A percentile compares a stretch with the other conserved stretches of the same genome.
phyloP scores from a whole-genome alignment of 2,888 invertebrate species.

The Tridacna gigas region DNA sequence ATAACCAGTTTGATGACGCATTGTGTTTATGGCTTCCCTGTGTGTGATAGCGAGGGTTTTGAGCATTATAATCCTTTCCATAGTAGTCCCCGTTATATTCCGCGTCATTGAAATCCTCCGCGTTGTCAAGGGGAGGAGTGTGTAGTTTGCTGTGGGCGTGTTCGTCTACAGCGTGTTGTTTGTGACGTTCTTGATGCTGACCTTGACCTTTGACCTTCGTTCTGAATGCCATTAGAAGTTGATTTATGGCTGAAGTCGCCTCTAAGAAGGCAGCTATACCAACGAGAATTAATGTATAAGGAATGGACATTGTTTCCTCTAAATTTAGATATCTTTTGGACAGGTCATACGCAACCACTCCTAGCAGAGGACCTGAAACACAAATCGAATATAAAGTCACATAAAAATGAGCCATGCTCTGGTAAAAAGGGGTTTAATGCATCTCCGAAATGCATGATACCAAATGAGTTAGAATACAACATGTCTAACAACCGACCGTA shows the following conservation, averaged over 20 bases:
- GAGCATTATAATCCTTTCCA: slow-evolving; percentile 48
- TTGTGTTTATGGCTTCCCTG: slow-evolving; percentile 47
- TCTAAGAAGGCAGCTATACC: slow-evolving; percentile 37
- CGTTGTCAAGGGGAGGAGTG: not conserved
- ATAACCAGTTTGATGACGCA: slow-evolving; percentile 30
- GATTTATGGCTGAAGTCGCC: slow-evolving; percentile 34
- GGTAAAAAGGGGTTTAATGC: too few species aligned
- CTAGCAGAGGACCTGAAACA: slow-evolving; percentile 50
- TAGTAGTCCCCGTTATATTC: slow-evolving; percentile 47
- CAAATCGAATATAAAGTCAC: not conserved
- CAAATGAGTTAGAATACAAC: not conserved
- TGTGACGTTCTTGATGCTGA: not conserved
- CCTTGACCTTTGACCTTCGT: slow-evolving; percentile 26
- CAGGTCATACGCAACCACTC: slow-evolving; percentile 35
- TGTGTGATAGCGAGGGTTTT: slow-evolving; percentile 45
- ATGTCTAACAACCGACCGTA: not conserved
- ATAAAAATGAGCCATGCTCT: too few species aligned
- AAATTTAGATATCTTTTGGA: slow-evolving; percentile 19
- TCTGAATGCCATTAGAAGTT: slow-evolving; percentile 42
- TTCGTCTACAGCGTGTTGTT: not conserved
- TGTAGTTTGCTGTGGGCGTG: slow-evolving; percentile 9
- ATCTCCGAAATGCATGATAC: too few species aligned
- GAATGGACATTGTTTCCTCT: slow-evolving; percentile 33
- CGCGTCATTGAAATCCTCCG: slow-evolving; percentile 19
- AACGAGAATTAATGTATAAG: slow-evolving; percentile 42